Evolutionary conservation across 2,797 vertebrate genomes (phyloP), one percentile per base, ranked within the genome.

Genomic region (Numenius phaeopus): DNA sequence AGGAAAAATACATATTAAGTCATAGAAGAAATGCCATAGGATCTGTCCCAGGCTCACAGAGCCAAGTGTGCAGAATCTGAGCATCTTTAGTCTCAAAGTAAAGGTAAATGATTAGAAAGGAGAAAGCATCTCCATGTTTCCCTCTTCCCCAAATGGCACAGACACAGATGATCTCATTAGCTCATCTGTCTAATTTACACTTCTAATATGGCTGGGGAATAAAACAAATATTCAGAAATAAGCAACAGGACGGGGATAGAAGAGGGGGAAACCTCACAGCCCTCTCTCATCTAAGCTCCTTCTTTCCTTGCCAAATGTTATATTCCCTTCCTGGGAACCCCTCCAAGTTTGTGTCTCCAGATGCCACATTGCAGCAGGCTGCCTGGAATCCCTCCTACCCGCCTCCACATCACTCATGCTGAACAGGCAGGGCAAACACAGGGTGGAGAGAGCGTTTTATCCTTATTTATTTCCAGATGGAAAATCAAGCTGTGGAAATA

Each of bases 261-360:
- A 95, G 61, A 94, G 57, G 29, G 88, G 94, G 30, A 93, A 96
- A 93, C 94, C 95, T 96, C 92, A 90, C 67, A 87, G 86, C 61
- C 86, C 75, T 96, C 64, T 94, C 86, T 94, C 67, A 89, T 95
- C 84, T 92, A 61, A 96, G n/a, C 87, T 87, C 71, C 84, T 95
- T 94, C 89, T 91, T 89, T 80, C 52, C 61, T 85, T 96, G 94
- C 93, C 96, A 96, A 96, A 94, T 95, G 72, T 83, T 95, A 81
- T 85, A 92, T 83, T 96, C 75, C 83, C 27, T 97, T 95, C 95
- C 97, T 90, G 97, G 96, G 97, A 96, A 96, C 3, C 62, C 80
- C 93, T 97, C 97, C 97, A 97, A 97, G 87, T 95, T 87, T 89
- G 75, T 19, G 17, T 96, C 92, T 96, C 96, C 95, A 97, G 97